Evolutionary conservation across 2,797 vertebrate genomes (phyloP).

Genomic region (Yasuhikotakia modesta): DNA sequence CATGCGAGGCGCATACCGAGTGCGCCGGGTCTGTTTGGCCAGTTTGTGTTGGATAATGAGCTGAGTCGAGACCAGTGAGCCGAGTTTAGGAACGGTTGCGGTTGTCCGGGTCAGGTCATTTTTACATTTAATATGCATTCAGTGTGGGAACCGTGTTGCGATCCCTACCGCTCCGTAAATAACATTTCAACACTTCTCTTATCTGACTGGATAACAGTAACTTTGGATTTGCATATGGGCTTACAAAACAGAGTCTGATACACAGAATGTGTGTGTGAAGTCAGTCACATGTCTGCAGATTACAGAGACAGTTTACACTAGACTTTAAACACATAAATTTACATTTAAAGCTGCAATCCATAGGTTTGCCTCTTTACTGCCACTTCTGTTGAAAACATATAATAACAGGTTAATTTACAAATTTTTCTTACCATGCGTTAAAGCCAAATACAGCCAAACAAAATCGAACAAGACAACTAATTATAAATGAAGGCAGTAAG

Average conservation of each 20-base stretch:
- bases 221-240: constrained; percentile 23
- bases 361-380: too few species aligned
- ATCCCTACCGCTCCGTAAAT: constrained; percentile 45
- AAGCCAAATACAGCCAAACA: too few species aligned
- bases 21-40: constrained; percentile 46
- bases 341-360: too few species aligned
- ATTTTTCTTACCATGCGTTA: too few species aligned
- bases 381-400: too few species aligned
- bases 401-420: too few species aligned
- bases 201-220: constrained; percentile 39
- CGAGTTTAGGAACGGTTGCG: constrained; percentile 41
- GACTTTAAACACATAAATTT: too few species aligned
- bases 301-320: too few species aligned
- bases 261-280: too few species aligned
- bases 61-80: constrained; percentile 47
- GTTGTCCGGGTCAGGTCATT: constrained; percentile 43
- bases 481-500: too few species aligned
- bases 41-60: constrained; percentile 55
- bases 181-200: constrained; percentile 20
- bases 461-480: too few species aligned
- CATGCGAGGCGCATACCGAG: constrained; percentile 55
- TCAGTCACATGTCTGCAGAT: too few species aligned
- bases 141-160: neutral
- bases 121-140: constrained; percentile 36
- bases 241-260: constrained; percentile 26